Conservation (phyloP, 2,113 vertebrate species). For the Sinosuthora webbiana region DNA sequence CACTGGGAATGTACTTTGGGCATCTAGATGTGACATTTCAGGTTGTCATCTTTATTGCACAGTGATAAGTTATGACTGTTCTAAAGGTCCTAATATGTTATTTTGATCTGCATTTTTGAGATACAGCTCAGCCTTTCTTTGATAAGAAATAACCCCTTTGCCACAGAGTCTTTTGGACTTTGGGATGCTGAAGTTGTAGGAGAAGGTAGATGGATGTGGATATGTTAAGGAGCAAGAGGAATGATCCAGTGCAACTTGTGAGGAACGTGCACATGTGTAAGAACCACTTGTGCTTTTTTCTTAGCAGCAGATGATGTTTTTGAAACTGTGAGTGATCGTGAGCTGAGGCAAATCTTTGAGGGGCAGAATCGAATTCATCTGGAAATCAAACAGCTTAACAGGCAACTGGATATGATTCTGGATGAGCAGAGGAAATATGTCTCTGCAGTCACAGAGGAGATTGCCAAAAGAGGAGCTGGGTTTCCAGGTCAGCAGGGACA, state of each 20-base stretch:
- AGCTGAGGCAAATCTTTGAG: slow-evolving; percentile 95
- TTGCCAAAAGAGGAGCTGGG: slow-evolving; percentile 75
- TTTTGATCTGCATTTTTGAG: not conserved
- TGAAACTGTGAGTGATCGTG: slow-evolving; percentile 87
- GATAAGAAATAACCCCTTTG: not conserved
- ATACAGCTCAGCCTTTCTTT: not conserved
- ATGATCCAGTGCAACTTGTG: fast-evolving
- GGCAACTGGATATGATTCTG: slow-evolving; percentile 92
- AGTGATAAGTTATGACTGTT: not conserved
- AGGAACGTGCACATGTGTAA: not conserved
- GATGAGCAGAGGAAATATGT: slow-evolving; percentile 93
- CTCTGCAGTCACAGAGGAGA: slow-evolving; percentile 83
- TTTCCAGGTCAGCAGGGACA: slow-evolving; percentile 74
- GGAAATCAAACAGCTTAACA: slow-evolving; percentile 94
- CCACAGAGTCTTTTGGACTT: not conserved
- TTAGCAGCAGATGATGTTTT: slow-evolving; percentile 85
- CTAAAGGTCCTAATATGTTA: not conserved
- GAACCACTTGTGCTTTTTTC: not conserved
- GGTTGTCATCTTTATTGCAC: not conserved
- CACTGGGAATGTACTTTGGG: not conserved
- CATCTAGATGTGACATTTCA: not conserved
- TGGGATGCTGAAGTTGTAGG: not conserved
- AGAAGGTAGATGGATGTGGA: not conserved
- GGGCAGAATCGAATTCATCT: slow-evolving; percentile 95
- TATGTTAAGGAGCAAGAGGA: not conserved